Base-by-base conservation (phyloP, 2,888 invertebrate species). In the Atethmia centrago region DNA sequence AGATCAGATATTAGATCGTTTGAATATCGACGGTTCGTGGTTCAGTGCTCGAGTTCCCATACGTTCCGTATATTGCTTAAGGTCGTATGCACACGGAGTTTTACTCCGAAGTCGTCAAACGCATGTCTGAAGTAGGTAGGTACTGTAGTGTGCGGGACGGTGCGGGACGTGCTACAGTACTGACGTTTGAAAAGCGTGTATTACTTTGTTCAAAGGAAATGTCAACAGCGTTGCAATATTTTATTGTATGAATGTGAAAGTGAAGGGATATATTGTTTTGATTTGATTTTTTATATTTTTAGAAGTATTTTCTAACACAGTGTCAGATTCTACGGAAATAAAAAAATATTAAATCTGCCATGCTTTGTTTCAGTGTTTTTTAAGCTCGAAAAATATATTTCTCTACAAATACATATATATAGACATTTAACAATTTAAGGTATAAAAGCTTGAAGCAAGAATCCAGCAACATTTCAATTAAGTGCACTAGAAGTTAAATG, bases 131-230 rank as follows among this genome's bases (percentile, higher is more conserved):
- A 4, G 45, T 47, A 19, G 12, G 25, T n/a, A n/a, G n/a, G n/a
- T n/a, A n/a, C n/a, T n/a, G n/a, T n/a, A n/a, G n/a, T n/a, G n/a
- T n/a, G n/a, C n/a, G n/a, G n/a, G n/a, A n/a, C n/a, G n/a, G n/a
- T n/a, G n/a, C n/a, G n/a, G n/a, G n/a, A n/a, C n/a, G n/a, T n/a
- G n/a, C n/a, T n/a, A n/a, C n/a, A n/a, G n/a, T 45, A 31, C 28
- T 42, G 31, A 31, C 28, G 31, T 65, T 64, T 56, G 61, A 42
- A 61, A 49, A 53, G 21, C 49, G 49, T 58, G 28, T 45, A 25
- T 36, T 64, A 56, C 7, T 55, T 63, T 66, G 53, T 53, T 53
- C 56, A 80, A 71, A 67, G n/a, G 19, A 58, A 79, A 66, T 49
- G 21, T 28, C 61, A 55, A 59, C 4, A 28, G 53, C 21, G 3